Evolutionary conservation across 2,888 invertebrate genomes (phyloP).

Genomic region (Stomorhina lunata): DNA sequence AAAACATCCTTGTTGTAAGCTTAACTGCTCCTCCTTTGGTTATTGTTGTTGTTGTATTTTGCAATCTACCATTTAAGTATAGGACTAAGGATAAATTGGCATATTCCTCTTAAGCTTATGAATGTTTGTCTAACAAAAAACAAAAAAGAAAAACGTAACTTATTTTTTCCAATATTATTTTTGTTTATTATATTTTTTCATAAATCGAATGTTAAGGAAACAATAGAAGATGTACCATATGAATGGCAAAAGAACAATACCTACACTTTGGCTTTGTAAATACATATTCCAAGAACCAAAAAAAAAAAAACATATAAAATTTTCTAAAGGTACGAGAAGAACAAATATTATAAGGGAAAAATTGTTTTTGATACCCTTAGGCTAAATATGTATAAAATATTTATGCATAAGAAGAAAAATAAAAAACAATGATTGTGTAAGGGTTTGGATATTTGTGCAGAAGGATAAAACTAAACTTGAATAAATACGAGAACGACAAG

Average conservation of each 20-base stretch:
- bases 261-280: neutral
- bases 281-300: too few species aligned
- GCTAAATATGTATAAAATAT: constrained; percentile 59
- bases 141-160: neutral
- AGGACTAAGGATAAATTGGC: constrained; percentile 9
- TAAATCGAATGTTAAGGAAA: constrained; percentile 37
- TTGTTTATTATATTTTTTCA: neutral
- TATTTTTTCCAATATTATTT: constrained; percentile 2
- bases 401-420: constrained; percentile 28
- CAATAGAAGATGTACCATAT: constrained; percentile 9
- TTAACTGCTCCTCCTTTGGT: neutral
- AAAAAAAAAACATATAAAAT: too few species aligned
- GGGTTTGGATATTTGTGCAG: neutral
- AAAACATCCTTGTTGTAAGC: neutral
- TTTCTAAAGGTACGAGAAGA: too few species aligned
- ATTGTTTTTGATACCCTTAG: constrained; percentile 68
- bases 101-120: constrained; percentile 35
- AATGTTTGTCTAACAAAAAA: constrained; percentile 10
- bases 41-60: neutral
- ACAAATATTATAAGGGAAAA: constrained; percentile 65
- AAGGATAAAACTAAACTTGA: constrained; percentile 57
- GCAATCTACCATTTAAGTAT: neutral
- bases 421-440: neutral
- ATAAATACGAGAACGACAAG: constrained; percentile 14
- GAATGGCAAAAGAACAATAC: constrained; percentile 21